Conservation (phyloP, 2,888 invertebrate genomes). For the Ditula angustiorana region DNA sequence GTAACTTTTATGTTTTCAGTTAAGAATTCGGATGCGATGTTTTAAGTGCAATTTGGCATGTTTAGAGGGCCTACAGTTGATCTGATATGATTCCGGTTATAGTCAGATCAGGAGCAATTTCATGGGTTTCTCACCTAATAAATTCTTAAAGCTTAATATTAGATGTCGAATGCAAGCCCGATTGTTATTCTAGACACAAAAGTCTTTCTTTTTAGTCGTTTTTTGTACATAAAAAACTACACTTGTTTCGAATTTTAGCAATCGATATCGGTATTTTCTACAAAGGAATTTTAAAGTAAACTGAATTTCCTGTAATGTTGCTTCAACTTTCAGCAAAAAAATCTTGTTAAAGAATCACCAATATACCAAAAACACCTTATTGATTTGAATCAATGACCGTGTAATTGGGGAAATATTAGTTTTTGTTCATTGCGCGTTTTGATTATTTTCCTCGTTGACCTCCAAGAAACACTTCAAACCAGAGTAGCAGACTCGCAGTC, state of each 20-base stretch:
- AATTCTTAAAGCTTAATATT: too few relatives aligned
- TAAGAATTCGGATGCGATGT: conserved; percentile 2
- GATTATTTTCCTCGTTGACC: conserved; percentile 25
- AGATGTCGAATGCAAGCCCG: too few relatives aligned
- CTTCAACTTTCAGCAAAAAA: background rate
- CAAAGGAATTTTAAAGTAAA: background rate
- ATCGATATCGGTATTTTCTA: too few relatives aligned
- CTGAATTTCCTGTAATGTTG: background rate
- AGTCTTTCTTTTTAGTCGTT: too few relatives aligned
- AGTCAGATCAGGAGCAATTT: too few relatives aligned
- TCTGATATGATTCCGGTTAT: too few relatives aligned
- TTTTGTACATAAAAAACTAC: too few relatives aligned
- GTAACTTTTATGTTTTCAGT: background rate
- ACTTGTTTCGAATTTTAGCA: too few relatives aligned
- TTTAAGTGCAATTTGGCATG: background rate
- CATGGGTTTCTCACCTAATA: too few relatives aligned
- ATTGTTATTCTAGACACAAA: too few relatives aligned
- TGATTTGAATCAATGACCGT: conserved; percentile 4
- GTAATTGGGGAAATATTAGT: background rate
- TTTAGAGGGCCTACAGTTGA: too few relatives aligned
- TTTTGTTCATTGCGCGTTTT: conserved; percentile 2
- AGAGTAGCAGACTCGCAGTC: conserved; percentile 1
- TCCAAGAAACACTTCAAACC: conserved; percentile 20
- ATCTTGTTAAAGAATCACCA: background rate
- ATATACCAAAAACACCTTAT: background rate